phyloP scores from a whole-genome alignment of 2,797 vertebrate genomes.

The Sebastes hubbsi region DNA sequence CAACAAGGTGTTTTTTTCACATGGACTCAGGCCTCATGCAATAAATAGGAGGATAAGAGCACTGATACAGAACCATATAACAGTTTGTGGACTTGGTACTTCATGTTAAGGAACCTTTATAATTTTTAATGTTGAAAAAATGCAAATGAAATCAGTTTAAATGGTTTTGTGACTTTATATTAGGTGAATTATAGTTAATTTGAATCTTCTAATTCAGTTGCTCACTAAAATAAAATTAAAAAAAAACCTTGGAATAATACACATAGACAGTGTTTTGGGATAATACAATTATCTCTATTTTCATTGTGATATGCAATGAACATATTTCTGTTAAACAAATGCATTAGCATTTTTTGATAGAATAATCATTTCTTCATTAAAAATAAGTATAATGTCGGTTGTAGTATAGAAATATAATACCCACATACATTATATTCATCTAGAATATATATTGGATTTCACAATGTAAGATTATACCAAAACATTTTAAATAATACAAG shows the following conservation, averaged over 20 bases:
- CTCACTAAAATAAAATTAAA: background rate
- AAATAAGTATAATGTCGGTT: background rate
- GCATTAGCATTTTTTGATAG: background rate
- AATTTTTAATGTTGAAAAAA: background rate
- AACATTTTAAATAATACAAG: background rate
- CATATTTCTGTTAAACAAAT: background rate
- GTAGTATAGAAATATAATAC: background rate
- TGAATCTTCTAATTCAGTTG: background rate
- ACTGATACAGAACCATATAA: background rate
- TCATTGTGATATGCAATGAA: background rate
- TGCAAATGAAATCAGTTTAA: background rate
- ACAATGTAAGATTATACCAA: background rate
- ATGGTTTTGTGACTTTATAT: background rate
- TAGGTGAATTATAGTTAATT: background rate
- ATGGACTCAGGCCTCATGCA: background rate
- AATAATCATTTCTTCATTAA: background rate
- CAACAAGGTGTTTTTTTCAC: background rate
- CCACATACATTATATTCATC: background rate
- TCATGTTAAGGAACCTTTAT: background rate
- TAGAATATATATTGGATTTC: background rate
- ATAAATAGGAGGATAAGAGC: background rate
- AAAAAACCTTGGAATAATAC: background rate
- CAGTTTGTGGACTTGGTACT: background rate
- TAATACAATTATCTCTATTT: background rate
- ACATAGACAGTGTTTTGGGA: background rate